A percentile compares a stretch with the other conserved stretches of the same genome.
Evolutionary conservation across 2,888 invertebrate genomes (phyloP).

Genomic region (Campoplex capitator): DNA sequence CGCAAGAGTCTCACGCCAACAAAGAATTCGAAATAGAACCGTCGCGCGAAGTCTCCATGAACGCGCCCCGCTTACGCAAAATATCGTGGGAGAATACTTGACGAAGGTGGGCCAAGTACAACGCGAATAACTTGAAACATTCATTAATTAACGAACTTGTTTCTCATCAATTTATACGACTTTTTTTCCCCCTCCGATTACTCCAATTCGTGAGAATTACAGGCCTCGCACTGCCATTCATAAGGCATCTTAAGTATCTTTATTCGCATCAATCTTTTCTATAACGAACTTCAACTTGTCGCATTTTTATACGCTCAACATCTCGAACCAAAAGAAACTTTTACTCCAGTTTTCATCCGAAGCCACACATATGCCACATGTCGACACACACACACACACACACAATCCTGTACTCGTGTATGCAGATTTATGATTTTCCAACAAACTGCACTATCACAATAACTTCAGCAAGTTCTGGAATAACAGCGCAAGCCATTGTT

Average conservation of each 20-base stretch:
- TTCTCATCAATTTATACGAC: neutral
- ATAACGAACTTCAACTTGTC: neutral
- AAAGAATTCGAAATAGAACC: constrained; percentile 59
- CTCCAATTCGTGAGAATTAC: too few species aligned
- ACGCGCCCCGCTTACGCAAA: constrained; percentile 45
- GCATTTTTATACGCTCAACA: constrained; percentile 42
- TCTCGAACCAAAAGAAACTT: neutral
- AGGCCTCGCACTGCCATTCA: neutral
- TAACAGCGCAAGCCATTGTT: neutral
- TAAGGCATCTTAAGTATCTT: neutral
- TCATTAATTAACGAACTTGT: constrained; percentile 1
- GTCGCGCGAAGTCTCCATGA: constrained; percentile 25
- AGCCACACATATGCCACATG: neutral
- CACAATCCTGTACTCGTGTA: neutral
- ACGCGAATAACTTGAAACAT: neutral
- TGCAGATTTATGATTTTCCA: constrained; percentile 42
- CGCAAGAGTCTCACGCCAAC: constrained; percentile 26
- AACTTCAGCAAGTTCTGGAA: constrained; percentile 6
- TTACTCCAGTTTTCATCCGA: neutral
- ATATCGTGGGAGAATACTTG: constrained; percentile 50
- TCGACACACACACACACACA: neutral
- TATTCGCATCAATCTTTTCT: neutral
- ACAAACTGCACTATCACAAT: constrained; percentile 31
- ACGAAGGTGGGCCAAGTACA: constrained; percentile 49
- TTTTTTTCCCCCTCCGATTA: too few species aligned